Evolutionary conservation across 2,113 vertebrate species (phyloP).

Genomic region (Amphiprion percula): DNA sequence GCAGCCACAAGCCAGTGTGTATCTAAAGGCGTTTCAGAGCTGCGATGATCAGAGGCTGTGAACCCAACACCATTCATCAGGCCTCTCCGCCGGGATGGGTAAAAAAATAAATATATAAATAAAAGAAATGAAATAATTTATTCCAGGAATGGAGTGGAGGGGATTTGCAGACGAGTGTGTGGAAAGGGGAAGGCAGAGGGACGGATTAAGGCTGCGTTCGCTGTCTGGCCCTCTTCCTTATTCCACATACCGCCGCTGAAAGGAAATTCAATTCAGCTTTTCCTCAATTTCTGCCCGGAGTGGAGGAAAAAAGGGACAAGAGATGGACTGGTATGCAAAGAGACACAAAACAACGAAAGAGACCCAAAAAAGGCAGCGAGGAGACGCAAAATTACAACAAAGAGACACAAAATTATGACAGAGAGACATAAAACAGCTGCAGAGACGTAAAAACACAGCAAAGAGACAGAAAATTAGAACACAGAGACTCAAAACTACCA

Average conservation of each 20-base stretch:
- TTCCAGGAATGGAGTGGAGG: conserved; percentile 73
- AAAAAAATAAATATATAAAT: conserved; percentile 35
- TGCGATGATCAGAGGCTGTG: conserved; percentile 76
- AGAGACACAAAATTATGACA: too few relatives aligned
- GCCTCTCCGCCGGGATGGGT: conserved; percentile 66
- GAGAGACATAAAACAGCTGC: too few relatives aligned
- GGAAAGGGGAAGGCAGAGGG: conserved; percentile 59
- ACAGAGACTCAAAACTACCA: too few relatives aligned
- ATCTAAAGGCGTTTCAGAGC: conserved; percentile 67
- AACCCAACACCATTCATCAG: conserved; percentile 72
- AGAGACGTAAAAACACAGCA: too few relatives aligned
- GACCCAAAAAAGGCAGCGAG: background rate
- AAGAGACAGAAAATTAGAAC: too few relatives aligned
- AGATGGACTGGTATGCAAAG: conserved; percentile 64
- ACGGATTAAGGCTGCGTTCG: conserved; percentile 77
- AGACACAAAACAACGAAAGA: too few relatives aligned
- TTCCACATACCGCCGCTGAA: conserved; percentile 63
- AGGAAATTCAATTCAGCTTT: conserved; percentile 79
- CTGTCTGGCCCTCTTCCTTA: conserved; percentile 67
- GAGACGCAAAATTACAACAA: background rate
- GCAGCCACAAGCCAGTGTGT: conserved; percentile 67
- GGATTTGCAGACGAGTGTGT: conserved; percentile 69
- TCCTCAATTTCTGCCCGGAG: conserved; percentile 39
- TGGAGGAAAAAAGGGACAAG: conserved; percentile 37
- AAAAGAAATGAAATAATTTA: conserved; percentile 78